Evolutionary conservation across 2,888 invertebrate genomes (phyloP), one percentile per base, ranked within the genome.

Genomic region (Scaptomyza caliginosa): DNA sequence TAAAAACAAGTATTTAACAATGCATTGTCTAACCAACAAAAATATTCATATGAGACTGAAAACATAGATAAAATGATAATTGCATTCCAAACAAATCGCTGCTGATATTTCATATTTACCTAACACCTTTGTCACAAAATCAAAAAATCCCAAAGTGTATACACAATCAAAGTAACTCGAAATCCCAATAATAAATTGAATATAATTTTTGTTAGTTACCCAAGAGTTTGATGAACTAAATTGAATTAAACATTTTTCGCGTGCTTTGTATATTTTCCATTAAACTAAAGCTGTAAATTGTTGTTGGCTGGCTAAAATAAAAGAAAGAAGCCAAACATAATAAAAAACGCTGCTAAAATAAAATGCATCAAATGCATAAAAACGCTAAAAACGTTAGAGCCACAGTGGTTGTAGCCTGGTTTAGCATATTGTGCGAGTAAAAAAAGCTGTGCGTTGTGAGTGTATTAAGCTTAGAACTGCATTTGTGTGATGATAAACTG

Each of bases 401-500:
- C n/a, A 32, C 6, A 67, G 52, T 43, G 59, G 52, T 13, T 39
- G 60, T 30, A 16, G 34, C 36, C 36, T 17, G 39, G 56, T 36
- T 83, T 84, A 81, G 68, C 78, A 84, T 80, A 80, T 84, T 81
- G 62, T 42, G 60, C 26, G 58, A 56, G 58, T 56, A 28, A 26
- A 38, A 34, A 23, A 51, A 66, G 50, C 17, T 11, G 36, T 16
- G 30, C n/a, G 32, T 46, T 58, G 43, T 39, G 42, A 46, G 43
- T 42, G 51, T 81, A 69, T 82, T 78, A 65, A 82, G 86, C 80
- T 82, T 79, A 85, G 80, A 68, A 49, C 69, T 72, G 83, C 80
- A 72, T 64, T 85, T 85, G 79, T 78, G 67, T 52, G 77, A 79
- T 76, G 83, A 72, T 83, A 82, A 78, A 82, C 75, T 84, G 78